Evolutionary conservation across 2,113 vertebrate species (phyloP), one percentile per base, ranked within the genome.

Genomic region (Anarrhichthys ocellatus): DNA sequence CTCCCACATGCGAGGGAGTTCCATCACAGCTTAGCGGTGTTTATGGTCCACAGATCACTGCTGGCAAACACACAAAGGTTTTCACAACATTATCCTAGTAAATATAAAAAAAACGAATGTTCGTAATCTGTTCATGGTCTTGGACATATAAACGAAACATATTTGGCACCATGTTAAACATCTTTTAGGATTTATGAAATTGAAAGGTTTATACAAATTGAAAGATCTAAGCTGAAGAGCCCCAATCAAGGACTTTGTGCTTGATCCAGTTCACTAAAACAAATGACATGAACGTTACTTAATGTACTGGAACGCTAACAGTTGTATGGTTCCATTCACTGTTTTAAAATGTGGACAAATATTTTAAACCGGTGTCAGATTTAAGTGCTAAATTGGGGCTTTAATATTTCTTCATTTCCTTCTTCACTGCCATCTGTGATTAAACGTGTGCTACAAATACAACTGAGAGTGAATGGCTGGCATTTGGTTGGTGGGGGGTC

Each of bases 41-140:
- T 91, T 83, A 87, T 76, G 75, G 68, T 84, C 61, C 40, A 56
- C 54, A 6, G 66, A 80, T 65, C 73, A 61, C 61, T 85, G 77
- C 63, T 85, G 70, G 63, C 54, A 70, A 42, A 78, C 42, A 54
- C 76, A 80, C 36, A 73, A 69, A 85, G 68, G 71, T 84, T 78
- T 84, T 87, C 73, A 84, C 59, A 88, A 78, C 50, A 87, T 89
- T 85, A 72, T 68, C 50, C 15, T 20, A 2, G 66, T 81, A 78
- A 86, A 79, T 84, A 62, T 63, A 27, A 78, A 82, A 64, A 29
- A 2, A 29, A 77, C 40, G 52, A 62, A 72, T 34, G 36, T 32
- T 66, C 2, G 6, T 34, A 7, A 74, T 65, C 15, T 62, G 15
- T 70, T 63, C 13, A 6, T n/a, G 15, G 4, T 36, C 64, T 52